Evolutionary conservation across 2,888 invertebrate genomes (phyloP).

Genomic region (Alentia gelatinosa): DNA sequence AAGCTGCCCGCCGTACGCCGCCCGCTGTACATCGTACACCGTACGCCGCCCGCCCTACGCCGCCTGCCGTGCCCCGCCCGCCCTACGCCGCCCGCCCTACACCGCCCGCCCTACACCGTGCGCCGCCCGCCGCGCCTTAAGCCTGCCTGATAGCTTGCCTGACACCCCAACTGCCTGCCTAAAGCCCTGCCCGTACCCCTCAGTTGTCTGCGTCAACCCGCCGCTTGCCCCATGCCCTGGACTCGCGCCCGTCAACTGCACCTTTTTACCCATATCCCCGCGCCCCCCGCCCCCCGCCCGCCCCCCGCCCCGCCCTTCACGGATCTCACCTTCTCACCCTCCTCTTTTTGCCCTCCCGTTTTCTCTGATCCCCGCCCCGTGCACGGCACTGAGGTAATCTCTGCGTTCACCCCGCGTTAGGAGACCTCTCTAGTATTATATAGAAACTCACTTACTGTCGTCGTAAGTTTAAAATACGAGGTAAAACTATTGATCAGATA

Average conservation of each 20-base stretch:
- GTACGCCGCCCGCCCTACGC: background rate
- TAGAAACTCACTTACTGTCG: too few species aligned
- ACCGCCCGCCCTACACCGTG: background rate
- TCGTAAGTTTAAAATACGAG: too few species aligned
- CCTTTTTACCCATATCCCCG: background rate
- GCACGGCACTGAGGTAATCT: background rate
- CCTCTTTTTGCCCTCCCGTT: background rate
- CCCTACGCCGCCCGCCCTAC: background rate
- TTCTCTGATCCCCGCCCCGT: background rate
- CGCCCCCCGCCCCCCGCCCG: background rate
- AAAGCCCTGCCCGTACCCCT: background rate
- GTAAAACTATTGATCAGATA: too few species aligned
- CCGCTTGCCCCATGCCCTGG: background rate
- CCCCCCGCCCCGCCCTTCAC: background rate
- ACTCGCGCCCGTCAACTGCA: background rate
- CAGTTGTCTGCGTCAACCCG: background rate
- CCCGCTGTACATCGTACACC: background rate
- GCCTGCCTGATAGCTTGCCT: background rate
- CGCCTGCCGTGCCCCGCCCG: background rate
- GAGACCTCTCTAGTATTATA: too few species aligned
- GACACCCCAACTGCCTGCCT: background rate
- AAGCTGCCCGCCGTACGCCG: background rate
- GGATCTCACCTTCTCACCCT: background rate
- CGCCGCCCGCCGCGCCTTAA: background rate
- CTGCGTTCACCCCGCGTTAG: too few species aligned